Conservation (phyloP, 2,888 invertebrate genomes). For the Rugalucina vietnamica region DNA sequence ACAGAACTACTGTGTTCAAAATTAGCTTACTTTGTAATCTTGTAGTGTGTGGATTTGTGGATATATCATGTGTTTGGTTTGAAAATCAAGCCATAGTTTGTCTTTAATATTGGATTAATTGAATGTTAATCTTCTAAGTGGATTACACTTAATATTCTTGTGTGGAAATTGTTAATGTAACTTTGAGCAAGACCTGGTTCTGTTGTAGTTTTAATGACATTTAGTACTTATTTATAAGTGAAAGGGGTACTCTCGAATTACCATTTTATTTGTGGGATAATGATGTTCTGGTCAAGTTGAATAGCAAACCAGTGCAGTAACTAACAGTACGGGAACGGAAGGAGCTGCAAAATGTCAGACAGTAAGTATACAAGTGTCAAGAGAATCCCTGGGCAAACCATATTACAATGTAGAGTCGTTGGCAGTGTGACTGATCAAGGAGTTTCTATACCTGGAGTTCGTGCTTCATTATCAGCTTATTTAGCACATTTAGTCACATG, state of each 20-base stretch:
- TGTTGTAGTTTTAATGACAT: too few relatives aligned
- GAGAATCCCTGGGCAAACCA: too few relatives aligned
- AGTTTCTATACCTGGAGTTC: too few relatives aligned
- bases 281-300: not conserved
- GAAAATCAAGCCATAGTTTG: not conserved
- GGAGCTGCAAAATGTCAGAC: not conserved
- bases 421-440: too few relatives aligned
- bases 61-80: not conserved
- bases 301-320: not conserved
- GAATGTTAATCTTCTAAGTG: not conserved
- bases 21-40: conserved; percentile 12
- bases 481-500: too few relatives aligned
- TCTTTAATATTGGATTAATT: not conserved
- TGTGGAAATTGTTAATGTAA: too few relatives aligned
- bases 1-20: conserved; percentile 4
- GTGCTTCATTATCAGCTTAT: too few relatives aligned
- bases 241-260: not conserved
- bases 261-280: not conserved
- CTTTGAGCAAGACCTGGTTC: too few relatives aligned
- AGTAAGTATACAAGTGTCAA: not conserved
- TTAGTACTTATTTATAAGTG: too few relatives aligned
- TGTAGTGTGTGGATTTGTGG: not conserved
- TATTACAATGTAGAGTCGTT: too few relatives aligned
- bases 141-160: too few relatives aligned
- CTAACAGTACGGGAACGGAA: not conserved